Evolutionary conservation across 2,797 vertebrate species (phyloP).

Genomic region (Coracias cyanogaster): DNA sequence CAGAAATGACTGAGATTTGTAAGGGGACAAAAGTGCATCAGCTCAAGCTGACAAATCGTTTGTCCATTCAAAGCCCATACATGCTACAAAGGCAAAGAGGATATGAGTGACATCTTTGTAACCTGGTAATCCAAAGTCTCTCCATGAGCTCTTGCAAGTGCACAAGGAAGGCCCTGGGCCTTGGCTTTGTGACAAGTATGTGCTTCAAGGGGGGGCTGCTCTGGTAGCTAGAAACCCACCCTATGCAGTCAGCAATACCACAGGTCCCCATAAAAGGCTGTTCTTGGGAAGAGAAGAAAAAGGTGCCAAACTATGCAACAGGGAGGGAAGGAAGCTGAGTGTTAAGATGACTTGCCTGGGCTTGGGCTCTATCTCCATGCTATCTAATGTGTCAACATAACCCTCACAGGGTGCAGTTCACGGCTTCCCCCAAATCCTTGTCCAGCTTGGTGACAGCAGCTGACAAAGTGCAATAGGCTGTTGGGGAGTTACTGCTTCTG

Average conservation of each 20-base stretch:
- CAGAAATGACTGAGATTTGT: slow-evolving; percentile 30
- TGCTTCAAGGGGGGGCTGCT: neutral
- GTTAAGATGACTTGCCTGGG: neutral
- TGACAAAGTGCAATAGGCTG: neutral
- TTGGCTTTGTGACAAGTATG: neutral
- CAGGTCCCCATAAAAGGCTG: accelerated
- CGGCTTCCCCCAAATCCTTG: neutral
- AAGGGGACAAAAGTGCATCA: neutral
- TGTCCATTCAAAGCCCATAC: neutral
- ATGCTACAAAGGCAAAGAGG: neutral
- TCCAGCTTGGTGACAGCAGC: neutral
- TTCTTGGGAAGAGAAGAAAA: neutral
- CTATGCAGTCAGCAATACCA: neutral
- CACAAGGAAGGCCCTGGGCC: neutral
- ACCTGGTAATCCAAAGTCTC: neutral
- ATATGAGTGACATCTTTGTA: neutral
- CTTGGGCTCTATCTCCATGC: neutral
- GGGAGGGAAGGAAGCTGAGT: neutral
- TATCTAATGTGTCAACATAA: neutral
- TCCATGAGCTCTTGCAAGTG: neutral
- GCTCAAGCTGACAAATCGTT: neutral
- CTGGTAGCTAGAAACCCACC: neutral
- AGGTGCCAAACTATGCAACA: neutral
- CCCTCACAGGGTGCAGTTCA: accelerated
- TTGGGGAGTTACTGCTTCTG: neutral